Base-by-base conservation (phyloP, 2,888 invertebrate species). In the Agapetus fuscipes region DNA sequence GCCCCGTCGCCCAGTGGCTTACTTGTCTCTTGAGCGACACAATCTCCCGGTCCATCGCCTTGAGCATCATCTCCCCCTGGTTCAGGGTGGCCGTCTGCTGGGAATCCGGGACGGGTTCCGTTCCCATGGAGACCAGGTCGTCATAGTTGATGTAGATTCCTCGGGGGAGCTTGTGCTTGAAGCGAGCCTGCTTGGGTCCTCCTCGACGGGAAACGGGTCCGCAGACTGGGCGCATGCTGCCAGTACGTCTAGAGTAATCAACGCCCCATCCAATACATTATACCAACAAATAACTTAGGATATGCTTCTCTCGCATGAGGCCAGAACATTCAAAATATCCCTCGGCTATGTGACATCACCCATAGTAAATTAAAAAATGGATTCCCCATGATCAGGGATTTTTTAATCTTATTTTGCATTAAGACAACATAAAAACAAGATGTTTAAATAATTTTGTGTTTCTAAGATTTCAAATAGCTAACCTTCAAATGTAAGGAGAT, bases 81-180 rank as follows among this genome's bases (percentile, higher is more conserved):
- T 75, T 76, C 60, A 64, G 55, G 39, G 25, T 31, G 13, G 34
- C 40, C 15, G 30, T 30, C 17, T 17, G 35, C 14, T 28, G 17
- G 32, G 12, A 17, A 9, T 28, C 31, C 7, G 33, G 34, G 49
- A 60, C 53, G 42, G 82, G 78, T 53, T 80, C 81, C 49, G 82
- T 80, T 46, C 93, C 93, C 75, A 96, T 80, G 53, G 87, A 81
- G 52, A 89, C 83, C 63, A 96, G 78, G 74, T 95, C 95, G 66
- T 95, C 95, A 68, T 93, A 88, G 76, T 91, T 93, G 71, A 96
- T 87, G 74, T 90, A 89, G 84, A 96, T 93, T 66, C 95, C 95
- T 56, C 87, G 83, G 46, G 95, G 95, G 55, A 95, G 87, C 62
- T 88, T 87, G 59, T 91, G 83, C 67, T 80, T 80, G 68, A 78